A percentile compares a stretch with the other conserved stretches of the same genome.
These are phyloP conservation scores for Cerastis leucographa DNA, from an alignment of 2,888 invertebrate species.

Conservation along the genomic window DNA sequence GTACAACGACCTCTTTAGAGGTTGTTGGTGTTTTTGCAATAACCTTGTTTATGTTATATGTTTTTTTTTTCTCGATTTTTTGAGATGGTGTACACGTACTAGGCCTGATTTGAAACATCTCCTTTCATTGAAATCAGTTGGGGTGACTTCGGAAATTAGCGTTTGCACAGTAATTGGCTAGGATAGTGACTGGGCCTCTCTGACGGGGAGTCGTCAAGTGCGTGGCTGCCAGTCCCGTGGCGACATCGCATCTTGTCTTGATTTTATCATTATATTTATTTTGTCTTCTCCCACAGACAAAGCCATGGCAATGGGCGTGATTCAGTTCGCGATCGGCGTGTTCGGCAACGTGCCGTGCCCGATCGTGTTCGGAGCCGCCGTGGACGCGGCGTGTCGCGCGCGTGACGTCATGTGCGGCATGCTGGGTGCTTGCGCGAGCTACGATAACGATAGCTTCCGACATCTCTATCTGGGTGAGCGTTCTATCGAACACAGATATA, in stretches of 20 bases:
- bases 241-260: background rate
- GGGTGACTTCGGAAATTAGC: background rate
- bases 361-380: conserved; percentile 97
- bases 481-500: background rate
- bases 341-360: conserved; percentile 99
- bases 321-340: conserved; percentile 97
- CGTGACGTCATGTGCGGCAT: conserved; percentile 96
- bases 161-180: background rate
- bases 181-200: background rate
- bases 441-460: conserved; percentile 95
- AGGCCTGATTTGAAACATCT: no score
- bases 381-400: conserved; percentile 97
- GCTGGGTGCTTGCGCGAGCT: conserved; percentile 96
- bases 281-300: conserved; percentile 92
- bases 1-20: no score
- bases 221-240: no score
- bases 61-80: no score
- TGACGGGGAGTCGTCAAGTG: no score
- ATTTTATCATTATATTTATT: background rate
- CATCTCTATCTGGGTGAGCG: conserved; percentile 95
- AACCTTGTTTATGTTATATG: no score
- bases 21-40: no score
- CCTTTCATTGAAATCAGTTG: background rate
- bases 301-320: conserved; percentile 98
- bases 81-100: no score